Evolutionary conservation across 2,888 invertebrate species (phyloP).

Genomic region (Margaritifera margaritifera): DNA sequence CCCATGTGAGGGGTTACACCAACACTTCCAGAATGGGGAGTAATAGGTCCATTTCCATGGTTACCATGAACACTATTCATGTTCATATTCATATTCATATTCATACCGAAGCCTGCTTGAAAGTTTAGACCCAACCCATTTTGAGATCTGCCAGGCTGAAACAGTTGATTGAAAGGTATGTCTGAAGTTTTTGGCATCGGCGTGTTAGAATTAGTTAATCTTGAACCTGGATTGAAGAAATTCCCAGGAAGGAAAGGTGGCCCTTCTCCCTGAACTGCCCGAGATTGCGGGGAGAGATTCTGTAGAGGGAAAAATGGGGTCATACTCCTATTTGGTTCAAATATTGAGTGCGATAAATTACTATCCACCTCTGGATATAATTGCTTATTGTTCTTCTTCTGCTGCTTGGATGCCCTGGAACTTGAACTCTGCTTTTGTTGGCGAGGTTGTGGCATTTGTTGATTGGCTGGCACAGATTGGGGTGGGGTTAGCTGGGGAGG

Average conservation of each 20-base stretch:
- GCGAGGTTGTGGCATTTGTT: conserved; percentile 40
- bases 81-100: conserved; percentile 23
- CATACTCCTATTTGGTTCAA: conserved; percentile 55
- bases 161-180: conserved; percentile 61
- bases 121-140: conserved; percentile 69
- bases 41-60: conserved; percentile 55
- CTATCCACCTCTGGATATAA: conserved; percentile 60
- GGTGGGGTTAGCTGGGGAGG: conserved; percentile 32
- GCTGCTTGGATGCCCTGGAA: conserved; percentile 19
- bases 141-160: conserved; percentile 61
- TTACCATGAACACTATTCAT: conserved; percentile 58
- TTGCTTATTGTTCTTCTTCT: conserved; percentile 39
- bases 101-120: conserved; percentile 65
- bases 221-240: conserved; percentile 57
- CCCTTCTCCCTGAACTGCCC: conserved; percentile 62
- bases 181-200: conserved; percentile 61
- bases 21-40: conserved; percentile 55
- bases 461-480: conserved; percentile 33
- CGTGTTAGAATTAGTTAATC: conserved; percentile 56
- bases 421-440: conserved; percentile 31
- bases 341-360: conserved; percentile 44
- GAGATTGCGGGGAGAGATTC: conserved; percentile 61
- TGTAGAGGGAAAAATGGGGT: conserved; percentile 67
- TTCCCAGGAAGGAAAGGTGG: conserved; percentile 66
- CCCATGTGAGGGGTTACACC: conserved; percentile 65